These are phyloP conservation scores for Platynereis dumerilii DNA, from an alignment of 2,888 invertebrate genomes.

Conservation along the genomic window DNA sequence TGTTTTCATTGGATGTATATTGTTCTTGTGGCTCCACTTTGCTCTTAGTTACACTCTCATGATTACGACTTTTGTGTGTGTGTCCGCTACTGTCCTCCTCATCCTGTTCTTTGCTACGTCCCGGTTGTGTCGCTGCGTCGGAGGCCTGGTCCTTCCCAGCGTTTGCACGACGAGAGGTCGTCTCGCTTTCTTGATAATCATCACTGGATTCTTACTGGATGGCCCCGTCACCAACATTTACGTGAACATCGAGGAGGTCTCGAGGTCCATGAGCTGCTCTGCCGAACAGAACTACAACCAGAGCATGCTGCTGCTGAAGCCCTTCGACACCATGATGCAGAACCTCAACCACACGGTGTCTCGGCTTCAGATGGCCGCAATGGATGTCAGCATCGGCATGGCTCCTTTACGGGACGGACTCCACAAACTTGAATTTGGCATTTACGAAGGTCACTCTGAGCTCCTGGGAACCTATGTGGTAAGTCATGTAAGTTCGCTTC, in stretches of 20 bases:
- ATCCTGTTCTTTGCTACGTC: conserved; percentile 33
- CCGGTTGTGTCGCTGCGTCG: conserved; percentile 34
- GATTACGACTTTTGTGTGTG: conserved; percentile 26
- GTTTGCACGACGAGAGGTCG: conserved; percentile 38
- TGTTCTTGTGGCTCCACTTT: conserved; percentile 38
- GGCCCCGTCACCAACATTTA: conserved; percentile 41
- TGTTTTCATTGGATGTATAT: conserved; percentile 31
- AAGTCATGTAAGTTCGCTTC: conserved; percentile 9
- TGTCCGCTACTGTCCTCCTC: conserved; percentile 23
- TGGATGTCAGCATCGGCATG: conserved; percentile 33
- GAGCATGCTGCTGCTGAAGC: conserved; percentile 37
- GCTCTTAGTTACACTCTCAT: conserved; percentile 33
- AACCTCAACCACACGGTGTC: conserved; percentile 38
- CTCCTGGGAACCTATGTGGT: conserved; percentile 36
- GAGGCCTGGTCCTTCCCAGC: conserved; percentile 37
- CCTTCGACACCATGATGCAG: conserved; percentile 40
- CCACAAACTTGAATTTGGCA: conserved; percentile 29
- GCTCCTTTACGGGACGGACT: conserved; percentile 35
- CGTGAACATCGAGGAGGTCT: conserved; percentile 37
- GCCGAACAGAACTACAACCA: conserved; percentile 41
- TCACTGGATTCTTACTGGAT: conserved; percentile 38
- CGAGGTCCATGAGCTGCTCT: conserved; percentile 37
- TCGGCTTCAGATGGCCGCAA: conserved; percentile 34
- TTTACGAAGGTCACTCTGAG: conserved; percentile 30
- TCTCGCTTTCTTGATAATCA: conserved; percentile 34